Evolutionary conservation across 2,888 invertebrate species (phyloP), one percentile per base, ranked within the genome.

Genomic region (Drosophila colorata): DNA sequence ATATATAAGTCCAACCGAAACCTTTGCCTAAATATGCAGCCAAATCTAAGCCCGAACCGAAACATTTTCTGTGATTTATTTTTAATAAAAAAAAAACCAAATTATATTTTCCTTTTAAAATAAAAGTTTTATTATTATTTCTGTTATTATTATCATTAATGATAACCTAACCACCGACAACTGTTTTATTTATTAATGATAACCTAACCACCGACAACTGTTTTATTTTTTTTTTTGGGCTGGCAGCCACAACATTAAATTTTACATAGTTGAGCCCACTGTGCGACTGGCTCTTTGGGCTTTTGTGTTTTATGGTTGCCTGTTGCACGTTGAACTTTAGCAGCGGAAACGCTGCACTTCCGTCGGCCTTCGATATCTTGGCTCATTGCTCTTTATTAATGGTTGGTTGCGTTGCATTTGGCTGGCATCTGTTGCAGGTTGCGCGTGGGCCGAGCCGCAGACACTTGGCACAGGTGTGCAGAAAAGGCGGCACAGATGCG

Each of bases 401-500:
- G 28, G 28, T 9, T 28, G 28, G 3, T 9, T 9, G 28, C 3
- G 28, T 9, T 46, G 41, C 37, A 18, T 2, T 13, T 38, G 49
- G 33, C 35, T 37, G 33, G 55, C 69, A 72, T 58, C 74, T 78
- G 86, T 68, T 78, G 69, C 52, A 53, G 57, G 60, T 69, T 48
- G 57, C 64, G 74, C 87, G 87, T 88, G 80, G 87, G 68, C 68
- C 74, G 84, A 48, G 51, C 55, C 64, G 25, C 78, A 80, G 81
- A 88, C 83, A 83, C 83, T 83, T 83, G 89, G 80, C 74, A 64
- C 89, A 83, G 83, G 83, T 69, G 63, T 64, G 31, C 83, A 83
- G 87, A 49, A 83, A 55, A 2, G 0, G 11, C 4, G 7, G 2
- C 14, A 25, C 25, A 28, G 57, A 43, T 55, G 52, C 11, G 43